These are phyloP conservation scores for Turritopsis dohrnii DNA, from an alignment of 30 jellyfish, hydroid and myxozoan genomes.

Conservation along the genomic window DNA sequence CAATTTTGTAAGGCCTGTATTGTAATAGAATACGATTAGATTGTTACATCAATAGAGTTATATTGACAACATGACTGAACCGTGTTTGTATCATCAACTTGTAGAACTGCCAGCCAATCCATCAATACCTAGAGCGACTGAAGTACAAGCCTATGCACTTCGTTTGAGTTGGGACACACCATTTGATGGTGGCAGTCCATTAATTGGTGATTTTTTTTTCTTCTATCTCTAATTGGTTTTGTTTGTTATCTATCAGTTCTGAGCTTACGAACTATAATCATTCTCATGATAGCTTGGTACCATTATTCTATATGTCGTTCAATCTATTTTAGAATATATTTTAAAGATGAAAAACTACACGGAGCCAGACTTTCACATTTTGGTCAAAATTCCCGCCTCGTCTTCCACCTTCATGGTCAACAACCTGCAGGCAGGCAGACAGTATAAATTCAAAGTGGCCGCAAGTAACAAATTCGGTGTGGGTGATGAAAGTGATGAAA, in stretches of 20 bases:
- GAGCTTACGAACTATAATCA: neutral
- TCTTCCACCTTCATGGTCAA: constrained; percentile 33
- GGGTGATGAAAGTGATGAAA: constrained; percentile 59
- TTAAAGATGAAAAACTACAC: constrained; percentile 54
- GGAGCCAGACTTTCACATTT: neutral
- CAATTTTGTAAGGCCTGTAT: no score
- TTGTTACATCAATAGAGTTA: neutral
- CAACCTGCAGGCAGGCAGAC: constrained; percentile 55
- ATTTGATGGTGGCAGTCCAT: constrained; percentile 79
- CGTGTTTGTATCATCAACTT: neutral
- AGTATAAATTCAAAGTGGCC: constrained; percentile 62
- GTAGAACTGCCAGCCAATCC: constrained; percentile 73
- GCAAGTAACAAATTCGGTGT: constrained; percentile 69
- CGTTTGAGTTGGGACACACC: constrained; percentile 79
- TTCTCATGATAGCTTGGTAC: neutral
- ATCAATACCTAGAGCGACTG: constrained; percentile 62
- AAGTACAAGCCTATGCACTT: constrained; percentile 44
- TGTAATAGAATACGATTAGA: neutral
- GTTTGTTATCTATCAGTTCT: neutral
- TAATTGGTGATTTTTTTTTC: constrained; percentile 22
- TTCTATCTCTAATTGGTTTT: neutral
- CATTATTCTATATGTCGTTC: neutral
- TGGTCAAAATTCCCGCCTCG: constrained; percentile 29
- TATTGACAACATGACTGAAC: neutral
- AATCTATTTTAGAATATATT: constrained; percentile 15